Evolutionary conservation across 1,140 invertebrate species (phyloP).

Genomic region (Meloidogyne hapla): DNA sequence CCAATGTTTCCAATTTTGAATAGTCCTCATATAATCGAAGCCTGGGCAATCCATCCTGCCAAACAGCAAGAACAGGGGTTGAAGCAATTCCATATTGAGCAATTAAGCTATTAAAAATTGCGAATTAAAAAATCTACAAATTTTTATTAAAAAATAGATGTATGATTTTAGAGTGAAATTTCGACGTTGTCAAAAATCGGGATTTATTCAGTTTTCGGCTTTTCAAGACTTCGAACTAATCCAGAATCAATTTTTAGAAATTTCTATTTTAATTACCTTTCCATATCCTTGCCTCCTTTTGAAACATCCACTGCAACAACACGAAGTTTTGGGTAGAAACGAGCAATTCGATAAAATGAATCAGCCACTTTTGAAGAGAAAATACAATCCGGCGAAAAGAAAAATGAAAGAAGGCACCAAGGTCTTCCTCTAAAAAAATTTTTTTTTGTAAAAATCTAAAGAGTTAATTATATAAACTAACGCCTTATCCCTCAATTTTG

Average conservation of each 20-base stretch:
- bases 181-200: too few relatives aligned
- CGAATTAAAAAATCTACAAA: too few relatives aligned
- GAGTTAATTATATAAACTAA: not conserved
- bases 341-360: constrained; percentile 35
- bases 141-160: too few relatives aligned
- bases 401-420: constrained; percentile 41
- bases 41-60: constrained; percentile 42
- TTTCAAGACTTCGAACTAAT: too few relatives aligned
- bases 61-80: constrained; percentile 42
- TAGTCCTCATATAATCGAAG: constrained; percentile 38
- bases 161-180: too few relatives aligned
- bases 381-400: constrained; percentile 41
- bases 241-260: too few relatives aligned
- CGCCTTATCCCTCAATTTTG: constrained; percentile 10
- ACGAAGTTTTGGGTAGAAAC: constrained; percentile 36
- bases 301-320: constrained; percentile 46
- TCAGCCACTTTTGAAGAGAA: constrained; percentile 44
- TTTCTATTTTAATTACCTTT: constrained; percentile 11
- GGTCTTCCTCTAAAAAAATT: constrained; percentile 37
- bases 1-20: constrained; percentile 30
- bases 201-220: too few relatives aligned
- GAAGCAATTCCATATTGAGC: constrained; percentile 43
- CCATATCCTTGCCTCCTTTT: constrained; percentile 22
- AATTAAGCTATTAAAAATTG: constrained; percentile 40
- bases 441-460: not conserved